A percentile compares a stretch with the other conserved stretches of the same genome.
phyloP scores from a whole-genome alignment of 2,888 invertebrate genomes.

The Amiota minor region DNA sequence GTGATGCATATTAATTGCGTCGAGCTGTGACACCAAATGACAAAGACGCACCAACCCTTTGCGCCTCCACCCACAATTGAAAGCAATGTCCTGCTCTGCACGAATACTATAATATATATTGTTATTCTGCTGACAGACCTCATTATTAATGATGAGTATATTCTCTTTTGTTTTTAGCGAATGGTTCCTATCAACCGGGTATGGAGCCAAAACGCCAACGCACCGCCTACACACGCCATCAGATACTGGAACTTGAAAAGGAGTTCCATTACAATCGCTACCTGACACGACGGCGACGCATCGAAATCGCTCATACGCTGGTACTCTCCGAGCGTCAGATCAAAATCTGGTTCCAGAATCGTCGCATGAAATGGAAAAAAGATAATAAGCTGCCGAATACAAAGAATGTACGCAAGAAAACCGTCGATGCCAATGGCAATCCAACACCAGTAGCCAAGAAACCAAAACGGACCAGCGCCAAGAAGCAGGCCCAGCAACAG shows the following conservation, averaged over 20 bases:
- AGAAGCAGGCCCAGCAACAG: constrained; percentile 63
- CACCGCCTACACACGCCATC: constrained; percentile 97
- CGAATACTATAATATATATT: constrained; percentile 53
- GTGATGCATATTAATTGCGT: constrained; percentile 64
- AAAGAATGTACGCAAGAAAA: constrained; percentile 80
- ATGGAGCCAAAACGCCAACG: constrained; percentile 97
- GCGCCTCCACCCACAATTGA: constrained; percentile 1
- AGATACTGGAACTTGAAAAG: constrained; percentile 97
- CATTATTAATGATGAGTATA: constrained; percentile 42
- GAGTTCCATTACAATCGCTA: constrained; percentile 99
- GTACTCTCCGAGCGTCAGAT: constrained; percentile 93
- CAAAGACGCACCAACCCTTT: neutral
- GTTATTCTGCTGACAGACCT: constrained; percentile 30
- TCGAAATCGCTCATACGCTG: constrained; percentile 97
- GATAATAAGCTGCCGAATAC: constrained; percentile 76
- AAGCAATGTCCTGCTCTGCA: constrained; percentile 27
- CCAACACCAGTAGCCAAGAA: constrained; percentile 72
- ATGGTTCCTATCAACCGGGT: constrained; percentile 90
- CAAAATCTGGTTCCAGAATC: constrained; percentile 91
- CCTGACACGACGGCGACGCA: constrained; percentile 93
- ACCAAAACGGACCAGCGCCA: constrained; percentile 69
- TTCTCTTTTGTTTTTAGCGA: constrained; percentile 78
- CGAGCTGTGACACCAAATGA: constrained; percentile 38
- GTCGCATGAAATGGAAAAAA: constrained; percentile 90
- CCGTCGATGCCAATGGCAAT: constrained; percentile 74